phyloP scores from a whole-genome alignment of 64 coral and sea anemone species.

The Stichodactyla helianthus region DNA sequence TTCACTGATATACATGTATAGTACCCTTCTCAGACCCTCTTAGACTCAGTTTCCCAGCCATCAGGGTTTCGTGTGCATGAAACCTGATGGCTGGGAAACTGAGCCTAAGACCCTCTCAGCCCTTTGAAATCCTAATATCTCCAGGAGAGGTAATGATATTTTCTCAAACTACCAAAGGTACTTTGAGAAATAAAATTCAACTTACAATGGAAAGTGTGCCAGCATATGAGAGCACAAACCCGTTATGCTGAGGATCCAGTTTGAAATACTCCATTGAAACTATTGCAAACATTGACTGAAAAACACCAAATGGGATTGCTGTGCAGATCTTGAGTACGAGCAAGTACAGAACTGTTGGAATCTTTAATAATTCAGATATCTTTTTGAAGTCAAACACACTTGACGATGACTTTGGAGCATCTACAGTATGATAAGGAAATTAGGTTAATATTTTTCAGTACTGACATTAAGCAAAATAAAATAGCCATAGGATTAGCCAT shows the following conservation, averaged over 20 bases:
- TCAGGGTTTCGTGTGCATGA: no score
- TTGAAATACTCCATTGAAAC: conserved; percentile 93
- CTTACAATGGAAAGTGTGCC: conserved; percentile 94
- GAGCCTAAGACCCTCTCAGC: no score
- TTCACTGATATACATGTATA: no score
- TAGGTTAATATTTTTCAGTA: background rate
- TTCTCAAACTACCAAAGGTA: no score
- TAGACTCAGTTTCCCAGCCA: no score
- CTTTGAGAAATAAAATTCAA: background rate
- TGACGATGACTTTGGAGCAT: conserved; percentile 15
- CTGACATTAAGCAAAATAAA: no score
- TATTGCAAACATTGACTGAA: conserved; percentile 94
- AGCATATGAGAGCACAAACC: conserved; percentile 91
- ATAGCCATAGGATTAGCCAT: no score
- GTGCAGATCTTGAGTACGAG: conserved; percentile 69
- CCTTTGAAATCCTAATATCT: no score
- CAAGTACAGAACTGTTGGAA: conserved; percentile 68
- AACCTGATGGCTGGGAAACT: no score
- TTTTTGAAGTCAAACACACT: conserved; percentile 73
- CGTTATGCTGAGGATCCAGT: conserved; percentile 88
- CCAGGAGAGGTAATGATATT: no score
- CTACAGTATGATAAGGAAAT: conserved; percentile 7
- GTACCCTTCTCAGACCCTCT: no score
- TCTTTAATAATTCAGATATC: conserved; percentile 61
- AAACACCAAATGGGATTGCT: conserved; percentile 88